Base-by-base conservation (phyloP, 2,113 vertebrate species). In the Grallaria varia region DNA sequence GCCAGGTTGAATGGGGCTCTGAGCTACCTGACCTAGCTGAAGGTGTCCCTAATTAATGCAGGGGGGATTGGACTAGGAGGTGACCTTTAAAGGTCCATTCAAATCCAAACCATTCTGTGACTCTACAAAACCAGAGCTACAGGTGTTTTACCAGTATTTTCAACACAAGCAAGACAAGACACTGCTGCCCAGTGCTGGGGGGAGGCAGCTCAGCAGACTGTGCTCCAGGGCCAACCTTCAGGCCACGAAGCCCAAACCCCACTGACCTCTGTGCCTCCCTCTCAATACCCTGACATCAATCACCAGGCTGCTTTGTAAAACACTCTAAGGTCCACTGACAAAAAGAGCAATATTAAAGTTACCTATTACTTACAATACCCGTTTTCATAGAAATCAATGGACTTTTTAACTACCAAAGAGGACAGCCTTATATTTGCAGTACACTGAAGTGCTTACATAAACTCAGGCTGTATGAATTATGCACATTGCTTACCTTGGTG, bases 401-500 rank as follows among this genome's bases (percentile, higher is more conserved):
- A 67, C 58, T 93, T 93, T 69, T 78, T 80, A 92, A 77, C 82
- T 52, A 15, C 52, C 50, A 3, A 14, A 82, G 82, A 71, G 72
- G 50, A 62, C 1, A 0, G 84, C 30, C 72, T 85, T 75, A 5
- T 44, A 74, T 83, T 74, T 49, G 55, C 56, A 55, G 85, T 5
- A 86, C 21, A 10, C 52, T 21, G 63, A 87, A 74, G 79, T 23
- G 56, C 33, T 68, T 59, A 49, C 59, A 60, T 47, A 93, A 84
- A 83, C 28, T 7, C 44, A 67, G 59, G 52, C 85, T 64, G 44
- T 27, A 77, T 88, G 95, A 93, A 91, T 96, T 90, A 95, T 33
- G 85, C 24, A 3, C 73, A 11, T 69, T 86, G 88, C 83, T 94
- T 95, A 88, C 96, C 86, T 90, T 72, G 68, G 88, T 90, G 95